These are phyloP conservation scores for Salticus scenicus DNA, from an alignment of 2,888 invertebrate genomes.

Conservation along the genomic window DNA sequence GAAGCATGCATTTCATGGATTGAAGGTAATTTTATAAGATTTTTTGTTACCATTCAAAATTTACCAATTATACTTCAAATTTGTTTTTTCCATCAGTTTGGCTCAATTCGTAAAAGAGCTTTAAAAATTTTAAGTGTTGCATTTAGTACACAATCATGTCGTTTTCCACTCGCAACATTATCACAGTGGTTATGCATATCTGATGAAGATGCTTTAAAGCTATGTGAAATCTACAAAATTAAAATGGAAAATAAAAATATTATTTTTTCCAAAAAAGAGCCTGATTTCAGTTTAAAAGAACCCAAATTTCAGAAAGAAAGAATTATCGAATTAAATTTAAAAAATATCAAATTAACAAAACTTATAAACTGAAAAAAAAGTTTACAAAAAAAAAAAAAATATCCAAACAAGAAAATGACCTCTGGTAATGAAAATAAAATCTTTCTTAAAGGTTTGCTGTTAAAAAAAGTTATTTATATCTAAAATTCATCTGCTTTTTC, in stretches of 20 bases:
- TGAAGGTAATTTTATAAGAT: constrained; percentile 39
- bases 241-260: constrained; percentile 22
- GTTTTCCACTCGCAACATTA: constrained; percentile 39
- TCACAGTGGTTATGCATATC: constrained; percentile 34
- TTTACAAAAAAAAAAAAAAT: too few relatives aligned
- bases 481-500: too few relatives aligned
- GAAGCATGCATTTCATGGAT: constrained; percentile 25
- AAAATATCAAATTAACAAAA: constrained; percentile 1
- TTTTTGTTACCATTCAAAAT: constrained; percentile 39
- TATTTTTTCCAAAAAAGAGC: constrained; percentile 42
- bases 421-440: too few relatives aligned
- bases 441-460: too few relatives aligned
- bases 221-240: constrained; percentile 45
- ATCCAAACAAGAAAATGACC: too few relatives aligned
- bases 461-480: too few relatives aligned
- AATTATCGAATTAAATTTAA: constrained; percentile 28
- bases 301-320: constrained; percentile 18
- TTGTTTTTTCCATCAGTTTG: constrained; percentile 37
- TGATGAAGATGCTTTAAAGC: neutral
- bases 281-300: neutral
- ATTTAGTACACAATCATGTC: constrained; percentile 39
- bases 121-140: constrained; percentile 34
- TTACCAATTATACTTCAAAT: constrained; percentile 40
- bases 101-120: constrained; percentile 23
- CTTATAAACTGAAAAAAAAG: constrained; percentile 25